Evolutionary conservation across 2,113 vertebrate genomes (phyloP), one percentile per base, ranked within the genome.

Genomic region (Neodontobutis hainanensis): DNA sequence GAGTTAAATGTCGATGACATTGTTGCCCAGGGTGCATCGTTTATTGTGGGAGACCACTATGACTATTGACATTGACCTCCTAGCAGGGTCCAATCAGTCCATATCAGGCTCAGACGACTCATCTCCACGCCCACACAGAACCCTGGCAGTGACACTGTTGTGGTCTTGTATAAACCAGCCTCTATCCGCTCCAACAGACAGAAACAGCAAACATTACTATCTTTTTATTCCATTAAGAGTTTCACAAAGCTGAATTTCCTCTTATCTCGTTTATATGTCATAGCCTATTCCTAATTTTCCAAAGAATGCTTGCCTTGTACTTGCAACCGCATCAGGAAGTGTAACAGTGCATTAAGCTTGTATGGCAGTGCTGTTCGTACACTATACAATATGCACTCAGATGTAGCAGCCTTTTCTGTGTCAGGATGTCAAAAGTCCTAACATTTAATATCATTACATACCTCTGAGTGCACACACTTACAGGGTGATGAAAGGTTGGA

Each of bases 1-100:
- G 49, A 60, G 61, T 68, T 82, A 83, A 87, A 87, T 84, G 82
- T 82, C 84, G 81, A 58, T 65, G 79, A 68, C 69, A 61, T 56
- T 6, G 36, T 43, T 40, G 59, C 69, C 73, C 58, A 70, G 66
- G 75, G 77, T 81, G 63, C 67, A 61, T 6, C 66, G 7, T 60
- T 84, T 57, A 62, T 15, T 6, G 51, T 52, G 49, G 35, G 50
- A 81, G 51, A 71, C 53, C 36, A 16, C 78, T 51, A 7, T 57
- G 38, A 53, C 44, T 61, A 61, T 80, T 80, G 82, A 84, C 84
- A 81, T 84, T 81, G 70, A 52, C 45, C 70, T 81, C 67, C 62
- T 34, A 45, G 19, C 44, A 52, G 60, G 80, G 58, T 56, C 52
- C 60, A 71, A 81, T 84, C 82, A 76, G 53, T 60, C 34, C 43